These are phyloP conservation scores for Rapana venosa DNA, from an alignment of 2,888 invertebrate genomes.

Conservation along the genomic window DNA sequence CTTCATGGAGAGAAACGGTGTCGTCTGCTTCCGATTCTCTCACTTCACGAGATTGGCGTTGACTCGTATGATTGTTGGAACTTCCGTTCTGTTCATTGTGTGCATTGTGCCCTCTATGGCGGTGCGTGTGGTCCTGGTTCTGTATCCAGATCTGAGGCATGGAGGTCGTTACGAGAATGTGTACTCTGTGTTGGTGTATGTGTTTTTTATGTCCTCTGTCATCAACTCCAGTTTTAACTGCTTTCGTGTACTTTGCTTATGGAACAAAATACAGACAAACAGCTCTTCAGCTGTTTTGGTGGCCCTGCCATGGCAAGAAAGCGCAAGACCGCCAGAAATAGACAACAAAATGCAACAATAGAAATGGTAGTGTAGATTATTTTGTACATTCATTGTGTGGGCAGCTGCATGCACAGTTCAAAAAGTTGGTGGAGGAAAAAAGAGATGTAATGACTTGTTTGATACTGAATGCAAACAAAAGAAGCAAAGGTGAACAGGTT, in stretches of 20 bases:
- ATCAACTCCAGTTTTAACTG: slow-evolving; percentile 10
- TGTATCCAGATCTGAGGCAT: neutral
- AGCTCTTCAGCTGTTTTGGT: neutral
- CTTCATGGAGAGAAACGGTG: neutral
- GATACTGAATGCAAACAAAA: too few species aligned
- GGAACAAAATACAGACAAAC: neutral
- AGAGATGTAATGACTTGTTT: too few species aligned
- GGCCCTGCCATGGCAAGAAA: neutral
- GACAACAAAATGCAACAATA: too few species aligned
- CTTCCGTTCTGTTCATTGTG: neutral
- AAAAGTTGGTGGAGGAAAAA: too few species aligned
- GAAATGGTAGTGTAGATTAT: too few species aligned
- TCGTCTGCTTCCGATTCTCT: slow-evolving; percentile 14
- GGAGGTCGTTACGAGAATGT: neutral
- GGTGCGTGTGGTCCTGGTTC: neutral
- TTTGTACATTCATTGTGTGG: too few species aligned
- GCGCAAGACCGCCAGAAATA: too few species aligned
- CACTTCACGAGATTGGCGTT: slow-evolving; percentile 1
- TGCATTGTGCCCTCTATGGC: neutral
- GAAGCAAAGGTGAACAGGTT: too few species aligned
- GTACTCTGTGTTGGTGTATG: neutral
- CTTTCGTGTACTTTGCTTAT: slow-evolving; percentile 1
- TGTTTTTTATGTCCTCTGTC: neutral
- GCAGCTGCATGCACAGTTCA: too few species aligned
- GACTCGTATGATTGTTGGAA: neutral